Conservation (phyloP, 30 jellyfish, hydroid and myxozoan species). For the Cassiopea andromeda region DNA sequence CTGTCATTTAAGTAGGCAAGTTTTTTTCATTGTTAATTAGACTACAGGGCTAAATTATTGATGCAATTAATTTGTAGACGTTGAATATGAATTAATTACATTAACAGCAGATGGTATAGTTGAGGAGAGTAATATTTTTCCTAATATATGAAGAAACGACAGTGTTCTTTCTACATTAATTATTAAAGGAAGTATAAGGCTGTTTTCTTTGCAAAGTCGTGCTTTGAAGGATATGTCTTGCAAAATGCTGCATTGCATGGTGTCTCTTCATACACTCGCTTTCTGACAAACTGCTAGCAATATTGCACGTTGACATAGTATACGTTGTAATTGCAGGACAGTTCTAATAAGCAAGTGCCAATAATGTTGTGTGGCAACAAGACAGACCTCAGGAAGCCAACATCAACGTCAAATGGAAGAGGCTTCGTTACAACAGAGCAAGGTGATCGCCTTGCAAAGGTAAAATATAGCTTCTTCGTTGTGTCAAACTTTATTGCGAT, state of each 20-base stretch:
- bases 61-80: not conserved
- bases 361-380: conserved; percentile 95
- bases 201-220: not conserved
- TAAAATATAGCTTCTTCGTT: not conserved
- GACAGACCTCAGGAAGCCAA: conserved; percentile 70
- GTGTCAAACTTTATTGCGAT: too few relatives aligned
- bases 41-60: not conserved
- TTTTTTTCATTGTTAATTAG: not conserved
- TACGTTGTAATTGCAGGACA: conserved; percentile 36
- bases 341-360: conserved; percentile 80
- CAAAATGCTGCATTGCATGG: not conserved
- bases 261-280: not conserved
- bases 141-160: not conserved
- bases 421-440: conserved; percentile 68
- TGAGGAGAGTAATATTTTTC: not conserved
- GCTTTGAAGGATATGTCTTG: not conserved
- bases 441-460: conserved; percentile 90
- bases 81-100: not conserved
- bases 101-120: not conserved
- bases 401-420: conserved; percentile 65
- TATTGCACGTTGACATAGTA: not conserved
- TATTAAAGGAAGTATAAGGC: not conserved
- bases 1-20: not conserved
- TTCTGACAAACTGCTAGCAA: not conserved
- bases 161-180: not conserved